These are phyloP conservation scores for Acrocyrtus sp. DNA, from an alignment of 2,888 invertebrate genomes.

Conservation along the genomic window DNA sequence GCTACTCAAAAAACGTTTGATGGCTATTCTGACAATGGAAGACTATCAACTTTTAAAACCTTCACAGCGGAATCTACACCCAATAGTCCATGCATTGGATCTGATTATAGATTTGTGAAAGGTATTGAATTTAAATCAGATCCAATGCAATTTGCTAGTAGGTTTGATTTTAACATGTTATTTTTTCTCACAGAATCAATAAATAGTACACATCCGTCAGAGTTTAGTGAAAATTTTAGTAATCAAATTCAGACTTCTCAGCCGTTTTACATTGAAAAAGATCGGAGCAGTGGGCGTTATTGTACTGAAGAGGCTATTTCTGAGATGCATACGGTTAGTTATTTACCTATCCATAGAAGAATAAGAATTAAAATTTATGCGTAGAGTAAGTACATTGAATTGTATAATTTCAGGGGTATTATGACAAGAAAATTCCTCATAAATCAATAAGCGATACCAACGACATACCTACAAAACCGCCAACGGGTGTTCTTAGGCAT, in stretches of 20 bases:
- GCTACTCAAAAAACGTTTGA: slow-evolving; percentile 12
- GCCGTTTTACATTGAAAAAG: slow-evolving; percentile 14
- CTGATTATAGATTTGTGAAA: slow-evolving; percentile 16
- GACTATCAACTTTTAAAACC: slow-evolving; percentile 25
- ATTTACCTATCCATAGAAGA: too few relatives aligned
- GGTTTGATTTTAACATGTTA: too few relatives aligned
- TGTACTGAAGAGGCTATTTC: not conserved
- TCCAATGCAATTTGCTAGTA: too few relatives aligned
- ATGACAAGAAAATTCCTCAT: slow-evolving; percentile 18
- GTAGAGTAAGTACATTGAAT: not conserved
- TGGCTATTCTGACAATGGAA: slow-evolving; percentile 8
- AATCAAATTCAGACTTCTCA: too few relatives aligned
- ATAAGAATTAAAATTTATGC: too few relatives aligned
- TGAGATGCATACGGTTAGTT: slow-evolving; percentile 44
- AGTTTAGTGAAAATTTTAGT: too few relatives aligned
- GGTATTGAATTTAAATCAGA: slow-evolving; percentile 7
- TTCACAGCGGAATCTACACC: slow-evolving; percentile 27
- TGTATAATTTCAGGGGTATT: slow-evolving; percentile 24
- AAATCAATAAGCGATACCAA: slow-evolving; percentile 25
- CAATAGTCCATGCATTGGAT: slow-evolving; percentile 11
- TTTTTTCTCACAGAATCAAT: too few relatives aligned
- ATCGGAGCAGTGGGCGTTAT: slow-evolving; percentile 4
- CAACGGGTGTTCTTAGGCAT: slow-evolving; percentile 22
- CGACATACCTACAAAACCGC: slow-evolving; percentile 35
- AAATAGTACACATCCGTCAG: too few relatives aligned